A percentile compares a stretch with the other conserved stretches of the same genome.
phyloP scores from a whole-genome alignment of 2,888 invertebrate genomes.

The Dicroscelio sp. region DNA sequence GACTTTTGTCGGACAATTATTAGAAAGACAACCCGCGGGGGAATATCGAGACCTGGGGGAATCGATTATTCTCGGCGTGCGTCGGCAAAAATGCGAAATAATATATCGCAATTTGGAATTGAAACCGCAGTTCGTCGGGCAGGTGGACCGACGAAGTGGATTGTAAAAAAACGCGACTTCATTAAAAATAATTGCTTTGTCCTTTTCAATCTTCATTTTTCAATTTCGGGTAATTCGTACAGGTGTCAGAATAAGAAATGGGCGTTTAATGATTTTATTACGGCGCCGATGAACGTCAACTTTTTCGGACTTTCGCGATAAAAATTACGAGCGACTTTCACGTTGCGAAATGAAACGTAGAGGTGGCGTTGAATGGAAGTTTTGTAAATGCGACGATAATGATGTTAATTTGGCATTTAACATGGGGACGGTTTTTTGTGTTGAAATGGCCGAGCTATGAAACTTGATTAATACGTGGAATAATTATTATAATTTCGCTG shows the following conservation, averaged over 20 bases:
- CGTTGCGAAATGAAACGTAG: neutral
- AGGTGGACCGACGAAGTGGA: slow-evolving; percentile 14
- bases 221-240: slow-evolving; percentile 43
- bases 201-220: slow-evolving; percentile 51
- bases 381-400: too few species aligned
- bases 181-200: slow-evolving; percentile 59
- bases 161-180: slow-evolving; percentile 36
- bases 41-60: too few species aligned
- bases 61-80: slow-evolving; percentile 7
- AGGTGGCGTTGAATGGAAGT: neutral
- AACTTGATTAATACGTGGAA: neutral
- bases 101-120: slow-evolving; percentile 31
- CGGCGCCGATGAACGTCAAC: slow-evolving; percentile 3
- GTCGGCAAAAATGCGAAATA: slow-evolving; percentile 14
- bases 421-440: neutral
- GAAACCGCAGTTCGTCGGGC: slow-evolving; percentile 2
- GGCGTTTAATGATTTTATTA: slow-evolving; percentile 63
- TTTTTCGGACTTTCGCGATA: slow-evolving; percentile 32
- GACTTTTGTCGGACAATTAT: too few species aligned
- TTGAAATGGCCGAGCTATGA: neutral
- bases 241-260: slow-evolving; percentile 58
- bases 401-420: neutral
- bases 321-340: slow-evolving; percentile 27
- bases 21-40: too few species aligned
- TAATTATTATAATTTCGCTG: neutral